These are phyloP conservation scores for Caerostris extrusa DNA, from an alignment of 1,140 invertebrate genomes.

Conservation along the genomic window DNA sequence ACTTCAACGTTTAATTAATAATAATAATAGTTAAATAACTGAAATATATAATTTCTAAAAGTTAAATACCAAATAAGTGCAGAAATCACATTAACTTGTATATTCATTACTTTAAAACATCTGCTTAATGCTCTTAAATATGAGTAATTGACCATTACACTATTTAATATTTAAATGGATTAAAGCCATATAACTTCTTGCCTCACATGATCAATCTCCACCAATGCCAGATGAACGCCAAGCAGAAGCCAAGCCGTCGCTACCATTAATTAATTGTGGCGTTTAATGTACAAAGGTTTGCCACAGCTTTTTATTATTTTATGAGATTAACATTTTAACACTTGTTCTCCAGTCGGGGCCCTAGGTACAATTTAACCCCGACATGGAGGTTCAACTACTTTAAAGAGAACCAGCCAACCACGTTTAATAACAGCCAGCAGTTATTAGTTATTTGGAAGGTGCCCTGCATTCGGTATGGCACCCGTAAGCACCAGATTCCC, in stretches of 20 bases:
- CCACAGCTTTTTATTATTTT: background rate
- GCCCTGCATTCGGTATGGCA: background rate
- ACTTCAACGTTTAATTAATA: too few species aligned
- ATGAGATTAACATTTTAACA: slow-evolving; percentile 37
- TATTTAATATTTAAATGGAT: background rate
- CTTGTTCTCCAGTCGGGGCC: background rate
- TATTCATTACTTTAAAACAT: too few species aligned
- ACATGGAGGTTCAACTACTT: background rate
- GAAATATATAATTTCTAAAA: too few species aligned
- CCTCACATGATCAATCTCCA: background rate
- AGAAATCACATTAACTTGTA: too few species aligned
- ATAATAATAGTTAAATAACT: too few species aligned
- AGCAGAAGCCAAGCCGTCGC: background rate
- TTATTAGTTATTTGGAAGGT: slow-evolving; percentile 23
- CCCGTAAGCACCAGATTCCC: background rate
- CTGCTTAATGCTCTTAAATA: too few species aligned
- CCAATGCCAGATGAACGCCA: background rate
- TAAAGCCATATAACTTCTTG: background rate
- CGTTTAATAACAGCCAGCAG: background rate
- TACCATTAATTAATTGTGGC: slow-evolving; percentile 4
- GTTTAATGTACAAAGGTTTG: background rate
- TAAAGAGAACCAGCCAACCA: slow-evolving; percentile 27
- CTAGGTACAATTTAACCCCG: slow-evolving; percentile 9
- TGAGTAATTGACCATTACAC: too few species aligned
- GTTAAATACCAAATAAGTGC: too few species aligned